phyloP scores from a whole-genome alignment of 2,888 invertebrate species.

The Drosophila tanythrix region DNA sequence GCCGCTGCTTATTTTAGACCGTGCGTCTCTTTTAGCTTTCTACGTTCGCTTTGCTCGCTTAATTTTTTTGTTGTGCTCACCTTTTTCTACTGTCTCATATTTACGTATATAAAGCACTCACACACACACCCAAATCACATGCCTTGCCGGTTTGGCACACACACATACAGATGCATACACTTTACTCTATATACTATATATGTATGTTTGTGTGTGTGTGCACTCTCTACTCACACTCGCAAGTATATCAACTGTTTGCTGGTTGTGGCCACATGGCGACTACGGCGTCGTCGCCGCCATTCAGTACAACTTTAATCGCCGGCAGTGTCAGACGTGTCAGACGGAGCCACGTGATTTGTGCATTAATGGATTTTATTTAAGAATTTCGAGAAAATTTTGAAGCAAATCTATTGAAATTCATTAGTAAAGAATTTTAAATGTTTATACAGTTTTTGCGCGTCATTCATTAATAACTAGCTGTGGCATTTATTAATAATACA shows the following conservation, averaged over 20 bases:
- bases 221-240: constrained; percentile 15
- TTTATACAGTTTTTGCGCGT: constrained; percentile 21
- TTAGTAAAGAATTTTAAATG: constrained; percentile 24
- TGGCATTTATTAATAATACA: constrained; percentile 26
- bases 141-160: constrained; percentile 60
- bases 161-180: constrained; percentile 30
- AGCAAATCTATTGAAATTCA: constrained; percentile 21
- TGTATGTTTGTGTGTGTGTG: constrained; percentile 6
- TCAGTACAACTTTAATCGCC: constrained; percentile 70
- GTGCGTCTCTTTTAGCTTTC: constrained; percentile 44
- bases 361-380: constrained; percentile 33
- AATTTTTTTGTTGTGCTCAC: constrained; percentile 75
- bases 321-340: constrained; percentile 62
- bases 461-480: constrained; percentile 41
- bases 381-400: constrained; percentile 21
- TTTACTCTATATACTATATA: constrained; percentile 22
- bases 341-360: constrained; percentile 49
- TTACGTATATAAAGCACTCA: constrained; percentile 25
- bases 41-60: constrained; percentile 53
- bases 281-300: constrained; percentile 25
- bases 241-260: constrained; percentile 29
- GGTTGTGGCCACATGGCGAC: constrained; percentile 67
- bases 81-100: constrained; percentile 60
- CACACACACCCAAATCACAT: constrained; percentile 26
- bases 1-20: constrained; percentile 15